Conservation (phyloP, 2,113 vertebrate genomes). For the Lepidothrix coronata region DNA sequence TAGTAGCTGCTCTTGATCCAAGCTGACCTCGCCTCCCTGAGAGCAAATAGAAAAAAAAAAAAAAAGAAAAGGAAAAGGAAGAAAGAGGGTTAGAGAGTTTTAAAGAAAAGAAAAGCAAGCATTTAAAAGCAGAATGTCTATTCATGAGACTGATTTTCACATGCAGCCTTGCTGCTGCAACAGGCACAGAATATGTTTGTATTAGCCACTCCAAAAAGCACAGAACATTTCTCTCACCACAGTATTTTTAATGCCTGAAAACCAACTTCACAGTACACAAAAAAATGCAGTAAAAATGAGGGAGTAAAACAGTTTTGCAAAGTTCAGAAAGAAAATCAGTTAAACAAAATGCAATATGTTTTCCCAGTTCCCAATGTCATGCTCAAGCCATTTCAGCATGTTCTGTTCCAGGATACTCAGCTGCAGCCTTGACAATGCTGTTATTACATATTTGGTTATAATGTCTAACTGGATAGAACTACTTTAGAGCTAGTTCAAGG, state of each 20-base stretch:
- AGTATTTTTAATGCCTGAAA: neutral
- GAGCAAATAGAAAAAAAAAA: neutral
- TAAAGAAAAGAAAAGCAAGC: neutral
- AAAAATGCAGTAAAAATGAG: neutral
- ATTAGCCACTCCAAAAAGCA: neutral
- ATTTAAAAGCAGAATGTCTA: neutral
- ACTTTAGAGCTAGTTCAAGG: neutral
- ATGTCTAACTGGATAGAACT: neutral
- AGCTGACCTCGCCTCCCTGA: neutral
- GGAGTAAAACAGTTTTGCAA: neutral
- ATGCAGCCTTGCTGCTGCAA: neutral
- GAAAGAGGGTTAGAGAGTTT: neutral
- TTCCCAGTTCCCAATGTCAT: neutral
- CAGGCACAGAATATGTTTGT: neutral
- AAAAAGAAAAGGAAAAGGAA: neutral
- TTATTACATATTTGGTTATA: neutral
- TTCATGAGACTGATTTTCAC: neutral
- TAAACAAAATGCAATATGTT: neutral
- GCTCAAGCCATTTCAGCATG: neutral
- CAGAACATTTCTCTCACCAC: neutral
- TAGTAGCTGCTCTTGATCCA: neutral
- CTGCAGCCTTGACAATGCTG: neutral
- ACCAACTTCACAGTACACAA: neutral
- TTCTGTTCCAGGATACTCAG: neutral
- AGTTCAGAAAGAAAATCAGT: neutral